These are phyloP conservation scores for Fabriciana adippe DNA, from an alignment of 2,888 invertebrate species.

Conservation along the genomic window DNA sequence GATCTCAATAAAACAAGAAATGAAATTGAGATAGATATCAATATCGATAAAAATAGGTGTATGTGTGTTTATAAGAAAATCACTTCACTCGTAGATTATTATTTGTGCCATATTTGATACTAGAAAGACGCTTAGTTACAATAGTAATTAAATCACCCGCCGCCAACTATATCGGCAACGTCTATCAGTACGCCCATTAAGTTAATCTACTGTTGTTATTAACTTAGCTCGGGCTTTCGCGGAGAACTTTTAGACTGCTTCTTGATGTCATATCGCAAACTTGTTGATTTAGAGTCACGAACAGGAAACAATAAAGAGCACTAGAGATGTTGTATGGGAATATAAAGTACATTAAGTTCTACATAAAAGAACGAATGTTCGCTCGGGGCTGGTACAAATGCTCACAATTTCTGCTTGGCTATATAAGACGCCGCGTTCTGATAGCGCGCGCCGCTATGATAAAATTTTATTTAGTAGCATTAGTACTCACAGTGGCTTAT, in stretches of 20 bases:
- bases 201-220: conserved; percentile 56
- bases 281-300: conserved; percentile 41
- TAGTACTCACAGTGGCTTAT: conserved; percentile 68
- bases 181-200: conserved; percentile 52
- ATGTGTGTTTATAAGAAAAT: no score
- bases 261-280: conserved; percentile 42
- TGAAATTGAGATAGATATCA: not conserved
- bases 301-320: conserved; percentile 36
- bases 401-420: conserved; percentile 49
- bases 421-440: conserved; percentile 51
- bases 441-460: conserved; percentile 58
- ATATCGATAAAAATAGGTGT: not conserved
- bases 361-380: conserved; percentile 39
- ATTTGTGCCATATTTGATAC: conserved; percentile 39
- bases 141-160: conserved; percentile 60
- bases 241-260: conserved; percentile 50
- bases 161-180: conserved; percentile 47
- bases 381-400: conserved; percentile 44
- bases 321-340: conserved; percentile 23
- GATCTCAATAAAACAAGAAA: not conserved
- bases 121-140: conserved; percentile 48
- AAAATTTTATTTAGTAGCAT: conserved; percentile 70
- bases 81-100: conserved; percentile 10
- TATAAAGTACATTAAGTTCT: conserved; percentile 37
- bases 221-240: conserved; percentile 51